Conservation (phyloP, 2,888 invertebrate species). For the Ecliptopera silaceata region DNA sequence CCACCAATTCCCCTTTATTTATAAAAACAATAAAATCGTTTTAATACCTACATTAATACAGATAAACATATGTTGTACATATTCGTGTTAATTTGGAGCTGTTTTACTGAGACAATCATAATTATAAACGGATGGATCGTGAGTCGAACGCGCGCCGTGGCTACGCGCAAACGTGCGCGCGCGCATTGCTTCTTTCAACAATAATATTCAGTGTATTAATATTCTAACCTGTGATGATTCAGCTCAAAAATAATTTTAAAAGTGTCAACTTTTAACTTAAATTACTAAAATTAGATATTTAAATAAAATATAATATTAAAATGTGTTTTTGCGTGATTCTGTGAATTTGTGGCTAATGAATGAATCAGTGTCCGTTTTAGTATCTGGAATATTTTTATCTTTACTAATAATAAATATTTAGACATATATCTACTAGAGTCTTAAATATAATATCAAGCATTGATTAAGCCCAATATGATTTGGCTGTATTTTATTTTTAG, state of each 20-base stretch:
- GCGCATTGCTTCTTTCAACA: slow-evolving; percentile 1
- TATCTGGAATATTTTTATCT: background rate
- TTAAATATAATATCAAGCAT: too few relatives aligned
- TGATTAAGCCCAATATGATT: too few relatives aligned
- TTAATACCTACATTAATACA: too few relatives aligned
- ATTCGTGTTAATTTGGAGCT: background rate
- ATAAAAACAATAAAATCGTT: too few relatives aligned
- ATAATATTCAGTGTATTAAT: background rate
- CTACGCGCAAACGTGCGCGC: slow-evolving; percentile 15
- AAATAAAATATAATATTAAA: too few relatives aligned
- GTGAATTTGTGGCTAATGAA: background rate
- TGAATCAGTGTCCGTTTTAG: background rate
- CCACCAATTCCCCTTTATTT: too few relatives aligned
- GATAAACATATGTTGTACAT: background rate
- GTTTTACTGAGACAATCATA: slow-evolving; percentile 33
- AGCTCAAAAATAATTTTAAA: background rate
- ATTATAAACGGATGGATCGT: slow-evolving; percentile 51
- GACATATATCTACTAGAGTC: too few relatives aligned
- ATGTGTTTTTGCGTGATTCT: background rate
- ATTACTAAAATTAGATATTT: too few relatives aligned
- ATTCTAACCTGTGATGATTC: background rate
- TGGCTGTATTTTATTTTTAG: too few relatives aligned
- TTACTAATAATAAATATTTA: too few relatives aligned
- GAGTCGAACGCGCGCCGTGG: slow-evolving; percentile 44
- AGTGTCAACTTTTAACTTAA: too few relatives aligned